phyloP scores from a whole-genome alignment of 2,113 vertebrate species.

The Aepyceros melampus region DNA sequence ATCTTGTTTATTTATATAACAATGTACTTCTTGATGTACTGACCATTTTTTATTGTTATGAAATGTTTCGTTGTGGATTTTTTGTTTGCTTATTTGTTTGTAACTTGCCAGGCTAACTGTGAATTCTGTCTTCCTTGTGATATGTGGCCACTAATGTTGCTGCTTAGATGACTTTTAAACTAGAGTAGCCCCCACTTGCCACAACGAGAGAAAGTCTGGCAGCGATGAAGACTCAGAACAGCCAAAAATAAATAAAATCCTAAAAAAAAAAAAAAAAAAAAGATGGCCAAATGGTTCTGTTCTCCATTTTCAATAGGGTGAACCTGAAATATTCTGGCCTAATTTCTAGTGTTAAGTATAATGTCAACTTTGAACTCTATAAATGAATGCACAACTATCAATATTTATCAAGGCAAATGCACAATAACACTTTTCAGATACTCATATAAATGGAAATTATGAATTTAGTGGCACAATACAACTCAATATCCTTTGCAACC shows the following conservation, averaged over 20 bases:
- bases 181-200: neutral
- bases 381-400: neutral
- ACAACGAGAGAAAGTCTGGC: neutral
- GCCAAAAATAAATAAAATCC: neutral
- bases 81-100: neutral
- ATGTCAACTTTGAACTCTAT: neutral
- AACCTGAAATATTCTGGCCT: neutral
- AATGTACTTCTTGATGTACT: neutral
- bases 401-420: neutral
- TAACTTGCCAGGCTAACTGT: neutral
- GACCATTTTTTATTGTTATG: neutral
- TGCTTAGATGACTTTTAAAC: neutral
- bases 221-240: neutral
- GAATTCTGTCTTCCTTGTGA: neutral
- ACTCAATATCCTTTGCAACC: neutral
- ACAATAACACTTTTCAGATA: neutral
- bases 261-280: neutral
- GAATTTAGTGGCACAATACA: neutral
- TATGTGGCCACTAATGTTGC: neutral
- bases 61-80: neutral
- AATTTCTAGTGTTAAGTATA: neutral
- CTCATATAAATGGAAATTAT: neutral
- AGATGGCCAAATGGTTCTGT: neutral
- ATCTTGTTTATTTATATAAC: neutral
- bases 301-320: neutral